Conservation (phyloP, 2,113 vertebrate genomes). For the Dipodomys spectabilis region DNA sequence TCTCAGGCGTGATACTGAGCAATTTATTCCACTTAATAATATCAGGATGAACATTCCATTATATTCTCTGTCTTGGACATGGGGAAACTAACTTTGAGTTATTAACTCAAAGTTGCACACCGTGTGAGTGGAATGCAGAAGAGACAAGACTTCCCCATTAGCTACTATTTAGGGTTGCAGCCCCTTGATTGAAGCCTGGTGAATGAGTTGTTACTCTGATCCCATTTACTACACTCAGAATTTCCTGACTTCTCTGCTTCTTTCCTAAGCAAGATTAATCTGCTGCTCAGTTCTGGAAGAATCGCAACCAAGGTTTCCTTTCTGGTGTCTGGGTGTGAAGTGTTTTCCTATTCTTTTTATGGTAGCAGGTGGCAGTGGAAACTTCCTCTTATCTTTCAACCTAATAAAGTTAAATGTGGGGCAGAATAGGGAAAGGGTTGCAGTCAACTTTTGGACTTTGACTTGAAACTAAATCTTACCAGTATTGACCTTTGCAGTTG, state of each 20-base stretch:
- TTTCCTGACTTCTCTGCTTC: background rate
- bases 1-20: background rate
- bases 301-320: background rate
- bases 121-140: background rate
- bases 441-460: background rate
- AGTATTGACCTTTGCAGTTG: background rate
- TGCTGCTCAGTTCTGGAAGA: background rate
- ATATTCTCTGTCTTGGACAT: background rate
- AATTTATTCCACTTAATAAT: background rate
- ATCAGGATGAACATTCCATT: background rate
- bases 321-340: background rate
- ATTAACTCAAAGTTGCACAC: background rate
- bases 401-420: slow-evolving; percentile 8
- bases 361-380: background rate
- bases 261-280: background rate
- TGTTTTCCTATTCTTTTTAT: background rate
- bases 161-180: background rate
- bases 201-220: background rate
- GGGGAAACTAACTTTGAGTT: background rate
- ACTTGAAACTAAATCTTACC: background rate
- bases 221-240: background rate
- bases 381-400: background rate
- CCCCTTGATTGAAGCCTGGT: background rate
- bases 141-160: background rate
- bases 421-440: background rate